These are phyloP conservation scores for Trichogramma dendrolimi DNA, from an alignment of 2,888 invertebrate genomes.

Conservation along the genomic window DNA sequence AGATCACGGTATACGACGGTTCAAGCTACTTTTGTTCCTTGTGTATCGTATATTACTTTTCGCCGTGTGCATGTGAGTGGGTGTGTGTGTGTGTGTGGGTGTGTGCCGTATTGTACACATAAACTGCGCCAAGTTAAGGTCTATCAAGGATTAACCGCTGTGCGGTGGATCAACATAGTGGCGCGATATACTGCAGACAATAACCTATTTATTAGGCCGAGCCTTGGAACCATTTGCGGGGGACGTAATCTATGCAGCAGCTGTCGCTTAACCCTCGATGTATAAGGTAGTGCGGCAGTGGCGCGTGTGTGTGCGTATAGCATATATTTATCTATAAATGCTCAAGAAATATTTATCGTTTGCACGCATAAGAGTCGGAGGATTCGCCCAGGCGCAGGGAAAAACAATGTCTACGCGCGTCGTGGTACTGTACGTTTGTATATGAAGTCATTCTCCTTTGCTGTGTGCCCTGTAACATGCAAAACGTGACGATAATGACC, in stretches of 20 bases:
- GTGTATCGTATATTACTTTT: background rate
- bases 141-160: conserved; percentile 9
- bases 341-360: background rate
- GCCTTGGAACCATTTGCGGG: conserved; percentile 18
- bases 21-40: background rate
- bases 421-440: conserved; percentile 1
- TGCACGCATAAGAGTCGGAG: background rate
- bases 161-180: conserved; percentile 17
- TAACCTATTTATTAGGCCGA: conserved; percentile 42
- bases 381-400: no score
- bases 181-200: conserved; percentile 32
- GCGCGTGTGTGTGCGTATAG: conserved; percentile 18
- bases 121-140: background rate
- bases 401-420: no score
- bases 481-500: conserved; percentile 26
- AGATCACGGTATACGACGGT: conserved; percentile 9
- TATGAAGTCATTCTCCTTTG: conserved; percentile 24
- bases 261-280: conserved; percentile 43
- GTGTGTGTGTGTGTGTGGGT: no score
- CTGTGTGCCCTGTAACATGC: background rate
- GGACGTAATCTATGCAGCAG: conserved; percentile 39
- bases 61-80: no score
- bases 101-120: no score
- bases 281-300: conserved; percentile 35
- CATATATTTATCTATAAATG: background rate